Evolutionary conservation across 2,888 invertebrate genomes (phyloP), one percentile per base, ranked within the genome.

Genomic region (Pegoplata infirma): DNA sequence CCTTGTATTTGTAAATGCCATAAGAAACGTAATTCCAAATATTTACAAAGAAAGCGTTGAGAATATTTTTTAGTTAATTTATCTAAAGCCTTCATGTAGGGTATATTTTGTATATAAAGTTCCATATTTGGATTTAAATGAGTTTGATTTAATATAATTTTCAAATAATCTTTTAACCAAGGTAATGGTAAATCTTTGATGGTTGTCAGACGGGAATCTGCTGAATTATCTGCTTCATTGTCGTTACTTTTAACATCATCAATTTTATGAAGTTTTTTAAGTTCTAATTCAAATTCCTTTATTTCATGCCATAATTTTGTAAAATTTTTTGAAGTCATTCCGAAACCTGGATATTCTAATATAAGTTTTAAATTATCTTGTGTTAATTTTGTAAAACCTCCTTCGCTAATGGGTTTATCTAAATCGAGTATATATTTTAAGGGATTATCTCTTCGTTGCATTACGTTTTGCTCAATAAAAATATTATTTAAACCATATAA

Each of bases 401-500:
- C 76, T 10, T 72, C 68, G 12, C 61, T 8, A 19, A 81, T 80
- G 6, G 83, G 83, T 12, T 81, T 81, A 16, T 82, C 82, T 25
- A 83, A 47, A 55, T 81, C 80, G 0, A 82, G 66, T 0, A 77
- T 36, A 1, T 71, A 81, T 3, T 16, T 36, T 5, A 59, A 67
- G 0, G 17, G 56, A 59, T 81, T 59, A n/a, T 49, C 58, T 3
- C 53, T 55, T 8, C 63, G 69, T 28, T 69, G 73, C 16, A 81
- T 75, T 1, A 82, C 44, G 2, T 74, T 80, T 66, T 81, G 76
- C 19, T 82, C 81, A 17, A 83, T 47, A 16, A 83, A 78, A 1
- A 83, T 73, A 2, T 81, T 80, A 59, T 82, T 83, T 3, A 83
- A 17, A 2, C 82, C 83, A 51, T 82, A 83, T 1, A 61, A 76